Base-by-base conservation (phyloP, 1,140 invertebrate genomes). In the Scaptomyza montana region DNA sequence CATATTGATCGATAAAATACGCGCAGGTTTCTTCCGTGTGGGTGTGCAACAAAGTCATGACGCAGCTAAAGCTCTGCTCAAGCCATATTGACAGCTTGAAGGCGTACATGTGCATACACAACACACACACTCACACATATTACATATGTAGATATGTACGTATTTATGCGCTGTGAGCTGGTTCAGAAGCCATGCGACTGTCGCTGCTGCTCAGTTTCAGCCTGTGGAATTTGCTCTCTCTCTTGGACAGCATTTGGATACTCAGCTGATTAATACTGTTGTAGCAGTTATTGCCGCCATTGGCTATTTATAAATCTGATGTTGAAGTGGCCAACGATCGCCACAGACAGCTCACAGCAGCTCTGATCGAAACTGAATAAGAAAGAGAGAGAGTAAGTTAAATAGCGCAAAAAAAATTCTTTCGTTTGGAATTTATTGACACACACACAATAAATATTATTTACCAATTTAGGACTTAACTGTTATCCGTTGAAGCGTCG, bases 241-340 rank as follows among this genome's bases (percentile, higher is more conserved):
- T 56, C 43, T 60, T 60, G 30, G 30, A 50, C 46, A 6, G 21
- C 30, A 6, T 74, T 71, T 39, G 13, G 43, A 60, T 73, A 73
- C 70, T 73, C 70, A 73, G 71, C 65, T 74, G 66, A 56, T 62
- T 57, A 33, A 25, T 46, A 28, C 57, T 70, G 46, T 69, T 68
- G 55, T 50, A 47, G 49, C 25, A 56, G 64, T 47, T 63, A 30
- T 69, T 70, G 54, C 55, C 45, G 21, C 30, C 51, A 56, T 47
- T 77, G 67, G 80, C 81, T 87, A 87, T 87, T 89, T 79, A 82
- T 87, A 87, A 89, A 71, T 87, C 82, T 87, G 82, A 87, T 87
- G 82, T 89, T 73, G 62, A 30, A 54, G 43, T 36, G 45, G 47
- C 47, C 39, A 55, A 47, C 54, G 62, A 70, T 60, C 61, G 46